These are phyloP conservation scores for Argyresthia goedartella DNA, from an alignment of 2,888 invertebrate genomes.

Conservation along the genomic window DNA sequence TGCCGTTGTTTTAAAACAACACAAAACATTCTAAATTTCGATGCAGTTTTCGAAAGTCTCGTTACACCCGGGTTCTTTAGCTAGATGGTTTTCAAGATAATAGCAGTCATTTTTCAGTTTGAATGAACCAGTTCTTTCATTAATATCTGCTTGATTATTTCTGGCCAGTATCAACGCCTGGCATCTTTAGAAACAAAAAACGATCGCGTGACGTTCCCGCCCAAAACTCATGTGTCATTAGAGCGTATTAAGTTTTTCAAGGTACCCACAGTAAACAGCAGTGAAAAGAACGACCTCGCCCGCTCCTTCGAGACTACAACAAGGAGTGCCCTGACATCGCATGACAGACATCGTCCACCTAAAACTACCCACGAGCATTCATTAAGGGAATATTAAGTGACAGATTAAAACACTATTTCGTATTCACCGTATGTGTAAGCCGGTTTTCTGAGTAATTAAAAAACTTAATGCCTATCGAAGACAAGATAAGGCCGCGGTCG, in stretches of 20 bases:
- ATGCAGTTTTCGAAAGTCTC: too few species aligned
- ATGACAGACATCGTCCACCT: conserved; percentile 19
- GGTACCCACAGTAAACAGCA: conserved; percentile 33
- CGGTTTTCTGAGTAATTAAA: conserved; percentile 48
- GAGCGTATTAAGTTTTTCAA: conserved; percentile 53
- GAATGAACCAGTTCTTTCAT: too few species aligned
- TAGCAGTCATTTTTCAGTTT: too few species aligned
- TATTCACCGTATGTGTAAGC: too few species aligned
- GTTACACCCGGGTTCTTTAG: too few species aligned
- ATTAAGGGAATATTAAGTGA: conserved; percentile 6
- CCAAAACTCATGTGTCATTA: conserved; percentile 55
- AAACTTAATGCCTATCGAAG: conserved; percentile 59
- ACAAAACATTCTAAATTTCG: too few species aligned
- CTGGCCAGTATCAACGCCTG: too few species aligned
- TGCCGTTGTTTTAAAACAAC: too few species aligned
- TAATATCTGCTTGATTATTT: too few species aligned
- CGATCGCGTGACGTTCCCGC: conserved; percentile 59
- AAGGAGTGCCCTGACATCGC: conserved; percentile 42
- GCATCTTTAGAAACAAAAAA: conserved; percentile 14
- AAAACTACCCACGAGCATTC: not conserved
- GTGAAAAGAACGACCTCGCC: conserved; percentile 54
- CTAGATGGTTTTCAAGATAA: too few species aligned
- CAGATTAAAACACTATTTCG: not conserved
- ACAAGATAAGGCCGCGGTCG: conserved; percentile 62
- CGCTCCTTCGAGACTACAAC: conserved; percentile 61